Evolutionary conservation across 2,113 vertebrate species (phyloP), one percentile per base, ranked within the genome.

Genomic region (Brachypodius melanocephalos): DNA sequence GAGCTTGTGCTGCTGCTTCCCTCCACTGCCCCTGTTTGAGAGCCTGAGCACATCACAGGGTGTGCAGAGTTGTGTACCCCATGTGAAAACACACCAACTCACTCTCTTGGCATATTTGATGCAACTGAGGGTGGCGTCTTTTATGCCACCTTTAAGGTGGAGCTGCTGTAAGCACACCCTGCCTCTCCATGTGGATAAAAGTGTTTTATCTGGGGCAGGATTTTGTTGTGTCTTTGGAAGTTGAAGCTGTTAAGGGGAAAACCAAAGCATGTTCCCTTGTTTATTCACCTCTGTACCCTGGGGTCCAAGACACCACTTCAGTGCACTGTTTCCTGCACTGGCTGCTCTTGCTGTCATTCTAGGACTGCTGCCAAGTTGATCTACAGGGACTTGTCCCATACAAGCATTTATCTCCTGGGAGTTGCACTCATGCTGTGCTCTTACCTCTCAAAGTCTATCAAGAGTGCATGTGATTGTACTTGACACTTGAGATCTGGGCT

Each of bases 381-480:
- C 79, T 69, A 31, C 12, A 38, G 36, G 36, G 72, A 63, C 69
- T 89, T 81, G 52, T 86, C 57, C 84, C 19, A 17, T 61, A 11
- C 1, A 9, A 63, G 14, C 2, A 3, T 32, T 91, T 81, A 49
- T 75, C 68, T 85, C 68, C 69, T 88, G 81, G 45, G 61, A 94
- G 19, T 38, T 75, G 48, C n/a, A 15, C 32, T 84, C 0, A 0
- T 62, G 24, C 57, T 0, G 0, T 75, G 79, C 45, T 55, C 83
- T 67, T 90, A 77, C 48, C 73, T 86, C 79, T 78, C 32, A 15
- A 77, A 84, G 57, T 59, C 65, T 55, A 4, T 89, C 52, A 38
- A 69, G 72, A 61, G 42, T n/a, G 22, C 0, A 0, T 0, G 3
- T 86, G 88, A 69, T 31, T 76, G 34, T 48, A 67, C 75, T 90